phyloP scores from a whole-genome alignment of 2,113 vertebrate genomes.

The Pogona vitticeps region DNA sequence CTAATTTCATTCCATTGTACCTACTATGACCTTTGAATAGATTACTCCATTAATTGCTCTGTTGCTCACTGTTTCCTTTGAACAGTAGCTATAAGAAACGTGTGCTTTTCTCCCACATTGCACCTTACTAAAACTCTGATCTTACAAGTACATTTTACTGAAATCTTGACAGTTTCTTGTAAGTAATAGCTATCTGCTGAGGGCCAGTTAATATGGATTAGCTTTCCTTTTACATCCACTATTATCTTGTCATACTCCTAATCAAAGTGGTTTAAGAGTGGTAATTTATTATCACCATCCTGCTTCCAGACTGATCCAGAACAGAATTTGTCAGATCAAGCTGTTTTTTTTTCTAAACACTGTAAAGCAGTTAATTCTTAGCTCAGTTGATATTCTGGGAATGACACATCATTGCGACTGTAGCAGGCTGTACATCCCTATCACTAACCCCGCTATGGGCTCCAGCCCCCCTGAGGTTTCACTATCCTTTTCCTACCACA shows the following conservation, averaged over 20 bases:
- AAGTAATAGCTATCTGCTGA: neutral
- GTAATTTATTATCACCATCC: neutral
- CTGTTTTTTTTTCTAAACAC: neutral
- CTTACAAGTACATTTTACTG: neutral
- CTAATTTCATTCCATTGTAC: conserved; percentile 22
- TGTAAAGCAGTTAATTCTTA: neutral
- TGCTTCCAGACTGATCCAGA: neutral
- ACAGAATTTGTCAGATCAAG: neutral
- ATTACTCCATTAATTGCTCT: conserved; percentile 6
- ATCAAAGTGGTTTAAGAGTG: neutral
- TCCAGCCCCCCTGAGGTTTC: neutral
- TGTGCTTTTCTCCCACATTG: neutral
- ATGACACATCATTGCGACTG: neutral
- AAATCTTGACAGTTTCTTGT: conserved; percentile 8
- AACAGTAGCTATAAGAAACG: neutral
- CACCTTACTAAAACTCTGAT: neutral
- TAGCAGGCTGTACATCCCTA: neutral
- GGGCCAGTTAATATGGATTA: neutral
- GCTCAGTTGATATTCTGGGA: neutral
- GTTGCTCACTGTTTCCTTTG: conserved; percentile 7
- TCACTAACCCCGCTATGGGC: neutral
- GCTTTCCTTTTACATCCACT: neutral
- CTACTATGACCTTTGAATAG: conserved; percentile 15
- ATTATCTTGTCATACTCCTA: neutral
- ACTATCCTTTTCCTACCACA: neutral